A percentile compares a stretch with the other conserved stretches of the same genome.
These are phyloP conservation scores for Orthosia gothica DNA, from an alignment of 2,888 invertebrate genomes.

Conservation along the genomic window DNA sequence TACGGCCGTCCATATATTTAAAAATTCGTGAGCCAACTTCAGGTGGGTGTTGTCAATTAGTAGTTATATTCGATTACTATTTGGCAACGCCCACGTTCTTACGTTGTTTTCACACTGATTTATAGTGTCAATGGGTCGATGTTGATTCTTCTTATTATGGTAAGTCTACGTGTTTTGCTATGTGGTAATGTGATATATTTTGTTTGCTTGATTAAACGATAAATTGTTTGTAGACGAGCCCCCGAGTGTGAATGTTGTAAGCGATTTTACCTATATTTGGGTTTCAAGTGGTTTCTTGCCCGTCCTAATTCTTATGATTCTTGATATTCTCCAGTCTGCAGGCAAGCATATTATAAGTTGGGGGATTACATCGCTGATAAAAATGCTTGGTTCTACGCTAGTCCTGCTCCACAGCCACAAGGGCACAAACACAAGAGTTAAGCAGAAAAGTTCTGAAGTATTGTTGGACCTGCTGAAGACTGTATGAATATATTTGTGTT, in stretches of 20 bases:
- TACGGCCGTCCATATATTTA: background rate
- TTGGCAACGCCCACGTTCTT: slow-evolving; percentile 51
- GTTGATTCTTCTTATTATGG: slow-evolving; percentile 26
- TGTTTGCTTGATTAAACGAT: slow-evolving; percentile 8
- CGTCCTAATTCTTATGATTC: background rate
- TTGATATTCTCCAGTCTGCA: too few species aligned
- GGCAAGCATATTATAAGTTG: too few species aligned
- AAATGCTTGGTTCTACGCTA: too few species aligned
- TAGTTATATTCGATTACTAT: slow-evolving; percentile 40
- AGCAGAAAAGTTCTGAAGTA: too few species aligned
- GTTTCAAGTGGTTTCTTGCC: background rate
- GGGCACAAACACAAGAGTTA: too few species aligned
- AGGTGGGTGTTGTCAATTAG: slow-evolving; percentile 64
- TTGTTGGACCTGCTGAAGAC: too few species aligned
- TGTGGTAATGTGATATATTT: slow-evolving; percentile 10
- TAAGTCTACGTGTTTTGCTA: background rate
- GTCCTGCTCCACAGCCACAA: too few species aligned
- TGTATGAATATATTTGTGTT: too few species aligned
- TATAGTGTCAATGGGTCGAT: slow-evolving; percentile 40
- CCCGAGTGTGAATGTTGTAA: background rate
- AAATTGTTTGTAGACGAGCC: background rate
- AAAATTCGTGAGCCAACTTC: background rate
- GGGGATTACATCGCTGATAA: too few species aligned
- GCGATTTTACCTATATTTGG: too few species aligned
- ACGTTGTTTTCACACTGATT: slow-evolving; percentile 29